Base-by-base conservation (phyloP, 2,113 vertebrate genomes). In the Shinisaurus crocodilurus region DNA sequence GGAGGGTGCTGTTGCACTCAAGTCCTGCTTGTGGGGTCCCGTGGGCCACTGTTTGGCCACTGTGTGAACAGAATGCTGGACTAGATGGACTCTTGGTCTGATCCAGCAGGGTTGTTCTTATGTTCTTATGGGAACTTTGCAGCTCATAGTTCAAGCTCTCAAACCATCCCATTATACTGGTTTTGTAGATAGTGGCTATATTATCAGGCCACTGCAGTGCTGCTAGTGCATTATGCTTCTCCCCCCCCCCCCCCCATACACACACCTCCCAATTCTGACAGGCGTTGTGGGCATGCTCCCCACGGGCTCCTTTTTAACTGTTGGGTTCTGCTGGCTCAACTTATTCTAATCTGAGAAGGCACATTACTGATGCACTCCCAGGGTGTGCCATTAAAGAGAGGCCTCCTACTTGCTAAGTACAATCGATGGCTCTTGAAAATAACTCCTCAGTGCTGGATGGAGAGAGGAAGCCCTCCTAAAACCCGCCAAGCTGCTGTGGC, bases 401-500 rank as follows among this genome's bases (percentile, higher is more conserved):
- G 32, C 69, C 2, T 88, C 67, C 92, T 94, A 86, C 89, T 93
- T 70, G 88, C 88, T 94, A 93, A 94, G 82, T 48, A 89, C 54
- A 69, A 92, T 87, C 95, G 96, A 92, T 89, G 91, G 88, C 69
- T 95, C 81, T 82, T 93, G 92, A 95, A 94, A 95, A 85, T 34
- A 89, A 79, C 94, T 91, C 91, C 86, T 94, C 89, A 90, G 81
- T 90, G 85, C 88, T 79, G 90, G 92, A 82, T 82, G 81, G 89
- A 93, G 91, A 92, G 90, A 94, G 92, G 84, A 96, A 96, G 94
- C 94, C 82, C 95, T 88, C 63, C 85, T 90, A 70, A n/a, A 93
- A 60, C 6, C 43, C 40, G n/a, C 83, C 77, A 87, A 0, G 0
- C 34, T 86, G 12, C 54, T 16, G 90, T 83, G 79, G 27, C 81